A percentile compares a stretch with the other conserved stretches of the same genome.
Conservation (phyloP, 1,140 invertebrate genomes). For the Panagrolaimus sp. region DNA sequence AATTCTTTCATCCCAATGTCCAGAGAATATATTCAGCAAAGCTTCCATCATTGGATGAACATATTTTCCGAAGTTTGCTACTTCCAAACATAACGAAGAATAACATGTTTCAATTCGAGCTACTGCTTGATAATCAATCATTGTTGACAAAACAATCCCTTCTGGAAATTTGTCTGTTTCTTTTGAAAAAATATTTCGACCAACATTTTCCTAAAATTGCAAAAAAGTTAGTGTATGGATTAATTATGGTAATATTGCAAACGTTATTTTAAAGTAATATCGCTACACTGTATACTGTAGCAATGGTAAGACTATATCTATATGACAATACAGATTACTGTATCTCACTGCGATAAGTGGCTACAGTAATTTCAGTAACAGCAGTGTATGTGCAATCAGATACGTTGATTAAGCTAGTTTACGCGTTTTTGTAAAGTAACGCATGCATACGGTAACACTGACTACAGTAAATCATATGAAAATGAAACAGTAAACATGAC, state of each 20-base stretch:
- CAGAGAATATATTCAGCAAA: constrained; percentile 75
- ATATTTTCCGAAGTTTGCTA: constrained; percentile 78
- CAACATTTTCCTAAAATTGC: constrained; percentile 98
- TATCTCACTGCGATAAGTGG: too few species aligned
- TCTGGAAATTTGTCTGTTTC: constrained; percentile 73
- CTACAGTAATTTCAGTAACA: too few species aligned
- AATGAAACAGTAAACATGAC: too few species aligned
- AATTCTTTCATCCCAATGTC: constrained; percentile 85
- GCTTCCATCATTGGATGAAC: constrained; percentile 77
- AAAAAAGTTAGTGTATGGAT: constrained; percentile 61
- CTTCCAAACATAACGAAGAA: constrained; percentile 68
- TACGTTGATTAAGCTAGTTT: too few species aligned
- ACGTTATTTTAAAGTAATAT: neutral
- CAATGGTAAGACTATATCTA: constrained; percentile 20
- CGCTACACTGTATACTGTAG: neutral
- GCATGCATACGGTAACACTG: too few species aligned
- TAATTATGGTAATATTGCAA: neutral
- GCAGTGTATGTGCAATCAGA: too few species aligned
- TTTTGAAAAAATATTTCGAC: constrained; percentile 71
- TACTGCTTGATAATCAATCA: constrained; percentile 91
- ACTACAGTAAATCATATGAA: too few species aligned
- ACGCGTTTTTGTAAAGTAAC: too few species aligned
- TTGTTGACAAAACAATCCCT: constrained; percentile 88
- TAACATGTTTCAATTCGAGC: constrained; percentile 79
- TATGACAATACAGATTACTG: too few species aligned